A percentile compares a stretch with the other conserved stretches of the same genome.
Evolutionary conservation across 2,113 vertebrate species (phyloP).

Genomic region (Elgaria multicarinata): DNA sequence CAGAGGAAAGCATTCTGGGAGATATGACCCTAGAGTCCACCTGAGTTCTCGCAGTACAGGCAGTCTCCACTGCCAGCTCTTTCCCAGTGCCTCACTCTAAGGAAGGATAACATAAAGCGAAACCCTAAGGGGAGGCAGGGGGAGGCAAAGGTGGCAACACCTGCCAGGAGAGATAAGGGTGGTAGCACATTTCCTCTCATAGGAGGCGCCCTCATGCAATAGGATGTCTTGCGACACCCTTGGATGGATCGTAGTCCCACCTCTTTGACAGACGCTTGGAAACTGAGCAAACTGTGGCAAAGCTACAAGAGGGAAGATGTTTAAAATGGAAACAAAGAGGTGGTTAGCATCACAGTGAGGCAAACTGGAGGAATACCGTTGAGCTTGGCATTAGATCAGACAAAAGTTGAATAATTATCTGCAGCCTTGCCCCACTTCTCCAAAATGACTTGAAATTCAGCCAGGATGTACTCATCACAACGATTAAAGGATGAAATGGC

Average conservation of each 20-base stretch:
- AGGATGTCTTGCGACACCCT: too few relatives aligned
- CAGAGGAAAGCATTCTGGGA: too few relatives aligned
- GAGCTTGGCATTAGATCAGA: constrained; percentile 10
- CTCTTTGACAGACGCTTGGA: neutral
- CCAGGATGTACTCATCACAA: neutral
- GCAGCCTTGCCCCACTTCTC: neutral
- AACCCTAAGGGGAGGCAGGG: too few relatives aligned
- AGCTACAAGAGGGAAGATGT: neutral
- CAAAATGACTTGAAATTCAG: neutral
- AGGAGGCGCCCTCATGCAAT: too few relatives aligned
- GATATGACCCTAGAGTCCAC: too few relatives aligned
- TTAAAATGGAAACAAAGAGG: neutral
- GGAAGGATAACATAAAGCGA: too few relatives aligned
- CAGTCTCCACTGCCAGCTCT: too few relatives aligned
- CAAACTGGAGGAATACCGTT: neutral
- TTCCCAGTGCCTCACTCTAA: too few relatives aligned
- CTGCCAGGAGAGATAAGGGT: too few relatives aligned
- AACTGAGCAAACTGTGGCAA: neutral
- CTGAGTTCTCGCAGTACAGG: too few relatives aligned
- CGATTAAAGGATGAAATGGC: constrained; percentile 25
- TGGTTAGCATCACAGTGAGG: neutral
- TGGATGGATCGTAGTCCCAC: neutral
- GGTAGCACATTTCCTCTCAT: neutral
- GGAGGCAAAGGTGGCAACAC: too few relatives aligned
- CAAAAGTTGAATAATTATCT: neutral